phyloP scores from a whole-genome alignment of 2,797 vertebrate genomes.

The Mycteria americana region DNA sequence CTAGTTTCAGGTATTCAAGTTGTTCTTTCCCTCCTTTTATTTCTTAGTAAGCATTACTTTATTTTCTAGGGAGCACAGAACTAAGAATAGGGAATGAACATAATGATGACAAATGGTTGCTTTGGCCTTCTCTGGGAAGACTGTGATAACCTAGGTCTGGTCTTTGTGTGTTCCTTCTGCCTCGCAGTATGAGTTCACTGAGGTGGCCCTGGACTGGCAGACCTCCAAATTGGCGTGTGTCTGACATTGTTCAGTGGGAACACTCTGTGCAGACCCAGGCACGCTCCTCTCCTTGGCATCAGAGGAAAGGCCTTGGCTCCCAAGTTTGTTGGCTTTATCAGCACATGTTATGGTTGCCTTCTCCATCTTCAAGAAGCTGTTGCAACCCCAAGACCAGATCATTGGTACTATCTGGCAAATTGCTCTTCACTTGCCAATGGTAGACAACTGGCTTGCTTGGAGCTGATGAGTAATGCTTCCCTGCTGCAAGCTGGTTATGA shows the following conservation, averaged over 20 bases:
- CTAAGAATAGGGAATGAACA: slow-evolving; percentile 51
- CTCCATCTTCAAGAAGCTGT: slow-evolving; percentile 35
- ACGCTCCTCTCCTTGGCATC: slow-evolving; percentile 67
- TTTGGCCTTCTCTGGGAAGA: slow-evolving; percentile 68
- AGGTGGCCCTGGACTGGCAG: slow-evolving; percentile 61
- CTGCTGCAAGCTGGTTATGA: not conserved
- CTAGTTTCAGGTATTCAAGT: not conserved
- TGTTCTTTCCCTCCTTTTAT: not conserved
- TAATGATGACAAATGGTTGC: slow-evolving; percentile 73
- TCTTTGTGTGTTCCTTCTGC: slow-evolving; percentile 53
- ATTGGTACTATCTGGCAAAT: slow-evolving; percentile 2
- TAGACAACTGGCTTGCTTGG: not conserved
- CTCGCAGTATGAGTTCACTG: slow-evolving; percentile 28
- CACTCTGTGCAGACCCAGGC: slow-evolving; percentile 65
- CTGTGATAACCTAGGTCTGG: slow-evolving; percentile 67
- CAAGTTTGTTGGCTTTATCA: slow-evolving; percentile 48
- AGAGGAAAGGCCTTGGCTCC: slow-evolving; percentile 11
- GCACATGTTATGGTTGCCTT: not conserved
- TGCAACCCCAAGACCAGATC: slow-evolving; percentile 13
- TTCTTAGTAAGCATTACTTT: slow-evolving; percentile 11
- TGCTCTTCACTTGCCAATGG: not conserved
- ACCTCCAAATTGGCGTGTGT: slow-evolving; percentile 72
- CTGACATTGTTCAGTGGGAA: slow-evolving; percentile 74
- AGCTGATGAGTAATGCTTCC: not conserved
- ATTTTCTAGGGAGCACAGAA: slow-evolving; percentile 34